Evolutionary conservation across 2,888 invertebrate species (phyloP).

Genomic region (Atherix ibis): DNA sequence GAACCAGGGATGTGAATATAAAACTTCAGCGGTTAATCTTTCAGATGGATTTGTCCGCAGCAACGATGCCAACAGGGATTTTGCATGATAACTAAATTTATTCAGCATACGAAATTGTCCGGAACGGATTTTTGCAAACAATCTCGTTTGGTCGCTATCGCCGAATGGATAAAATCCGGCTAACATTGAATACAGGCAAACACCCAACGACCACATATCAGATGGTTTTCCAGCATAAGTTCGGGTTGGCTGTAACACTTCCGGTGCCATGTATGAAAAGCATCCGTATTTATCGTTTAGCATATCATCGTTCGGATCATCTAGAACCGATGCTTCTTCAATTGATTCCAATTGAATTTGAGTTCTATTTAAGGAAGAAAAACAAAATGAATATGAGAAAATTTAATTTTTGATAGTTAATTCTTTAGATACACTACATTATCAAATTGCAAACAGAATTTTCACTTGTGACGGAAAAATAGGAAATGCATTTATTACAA

Average conservation of each 20-base stretch:
- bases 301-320: conserved; percentile 24
- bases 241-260: conserved; percentile 25
- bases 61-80: conserved; percentile 68
- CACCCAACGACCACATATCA: conserved; percentile 31
- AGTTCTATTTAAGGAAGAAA: conserved; percentile 19
- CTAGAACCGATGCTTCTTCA: conserved; percentile 30
- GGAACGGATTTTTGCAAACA: conserved; percentile 78
- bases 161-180: conserved; percentile 29
- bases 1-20: conserved; percentile 75
- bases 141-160: conserved; percentile 20
- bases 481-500: not conserved
- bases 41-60: conserved; percentile 68
- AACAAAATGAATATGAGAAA: conserved; percentile 4
- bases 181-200: conserved; percentile 29
- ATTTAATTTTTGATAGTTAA: too few relatives aligned
- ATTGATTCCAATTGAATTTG: conserved; percentile 30
- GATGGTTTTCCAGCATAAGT: conserved; percentile 29
- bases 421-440: too few relatives aligned
- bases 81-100: conserved; percentile 61
- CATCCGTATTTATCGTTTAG: conserved; percentile 30
- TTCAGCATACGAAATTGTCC: conserved; percentile 75
- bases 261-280: conserved; percentile 29
- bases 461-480: not conserved
- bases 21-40: conserved; percentile 60
- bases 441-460: not conserved